These are phyloP conservation scores for Noctua fimbriata DNA, from an alignment of 2,888 invertebrate species.

Conservation along the genomic window DNA sequence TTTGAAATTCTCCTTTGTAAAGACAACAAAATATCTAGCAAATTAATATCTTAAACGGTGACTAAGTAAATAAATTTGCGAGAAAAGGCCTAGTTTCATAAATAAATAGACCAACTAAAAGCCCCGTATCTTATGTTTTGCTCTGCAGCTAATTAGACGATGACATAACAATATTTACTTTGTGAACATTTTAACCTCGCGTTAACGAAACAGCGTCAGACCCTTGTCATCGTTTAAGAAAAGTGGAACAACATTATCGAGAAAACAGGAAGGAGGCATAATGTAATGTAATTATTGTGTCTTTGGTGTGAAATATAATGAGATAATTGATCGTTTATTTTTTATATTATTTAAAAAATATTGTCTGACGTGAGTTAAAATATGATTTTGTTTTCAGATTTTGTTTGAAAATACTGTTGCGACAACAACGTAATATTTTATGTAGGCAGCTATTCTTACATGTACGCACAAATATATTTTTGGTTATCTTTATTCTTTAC, in stretches of 20 bases:
- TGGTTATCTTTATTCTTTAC: background rate
- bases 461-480: background rate
- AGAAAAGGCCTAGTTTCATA: background rate
- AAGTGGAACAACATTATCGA: constrained; percentile 38
- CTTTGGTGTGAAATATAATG: constrained; percentile 10
- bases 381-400: background rate
- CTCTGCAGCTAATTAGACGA: constrained; percentile 41
- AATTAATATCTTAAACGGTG: background rate
- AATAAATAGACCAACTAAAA: constrained; percentile 18
- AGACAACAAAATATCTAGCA: background rate
- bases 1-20: background rate
- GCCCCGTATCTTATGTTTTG: constrained; percentile 32
- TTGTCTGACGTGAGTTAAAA: too few species aligned
- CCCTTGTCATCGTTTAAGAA: constrained; percentile 49
- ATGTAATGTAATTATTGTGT: constrained; percentile 32
- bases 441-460: background rate
- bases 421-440: background rate
- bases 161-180: constrained; percentile 49
- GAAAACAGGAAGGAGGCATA: constrained; percentile 22
- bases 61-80: accelerated
- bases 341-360: too few species aligned
- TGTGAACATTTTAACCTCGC: constrained; percentile 42
- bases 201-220: constrained; percentile 44
- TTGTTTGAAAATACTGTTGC: background rate
- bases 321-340: background rate